Evolutionary conservation across 2,888 invertebrate genomes (phyloP), one percentile per base, ranked within the genome.

Genomic region (Agonopterix heracliana): DNA sequence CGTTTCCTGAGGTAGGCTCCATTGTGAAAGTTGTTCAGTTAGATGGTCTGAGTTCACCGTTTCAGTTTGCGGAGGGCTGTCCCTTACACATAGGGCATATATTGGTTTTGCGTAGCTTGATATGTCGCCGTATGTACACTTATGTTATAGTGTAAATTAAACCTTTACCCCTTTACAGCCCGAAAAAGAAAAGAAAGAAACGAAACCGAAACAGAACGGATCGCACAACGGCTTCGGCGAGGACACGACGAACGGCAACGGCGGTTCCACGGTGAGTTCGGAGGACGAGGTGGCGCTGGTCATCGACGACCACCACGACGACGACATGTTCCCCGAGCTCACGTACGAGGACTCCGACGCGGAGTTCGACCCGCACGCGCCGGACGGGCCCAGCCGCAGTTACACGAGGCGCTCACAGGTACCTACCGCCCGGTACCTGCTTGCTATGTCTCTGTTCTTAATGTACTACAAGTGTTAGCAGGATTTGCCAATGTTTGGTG

Each of bases 301-400:
- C 46, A 68, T 74, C 46, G 78, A 78, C 61, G 63, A 57, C 49
- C 73, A 68, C 44, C 79, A 51, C 4, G 48, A 48, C 3, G 88
- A 87, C 64, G 87, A 87, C 53, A 61, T 80, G 71, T 89, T 83
- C 74, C 89, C 89, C 44, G 89, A 89, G 64, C 74, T 89, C 52
- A 69, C 83, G 38, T 89, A 89, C 57, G 88, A 84, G 46, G 88
- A 87, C 47, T 85, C 85, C 54, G 71, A 65, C 35, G 84, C 81
- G 55, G 62, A 64, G 52, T 77, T 73, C 53, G 82, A 82, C 58
- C 69, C 71, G 52, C 71, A 75, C 36, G 67, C 74, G 26, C 67
- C 70, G 2, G 77, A 76, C 50, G 67, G 63, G 44, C 65, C 65
- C 57, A 74, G 76, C 51, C 63, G 87, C 44, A 87, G 87, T 59